Percentiles rank a stretch among this genome's conserved stretches.
Evolutionary conservation across 2,113 vertebrate genomes (phyloP).

Genomic region (Poicephalus meyeri): DNA sequence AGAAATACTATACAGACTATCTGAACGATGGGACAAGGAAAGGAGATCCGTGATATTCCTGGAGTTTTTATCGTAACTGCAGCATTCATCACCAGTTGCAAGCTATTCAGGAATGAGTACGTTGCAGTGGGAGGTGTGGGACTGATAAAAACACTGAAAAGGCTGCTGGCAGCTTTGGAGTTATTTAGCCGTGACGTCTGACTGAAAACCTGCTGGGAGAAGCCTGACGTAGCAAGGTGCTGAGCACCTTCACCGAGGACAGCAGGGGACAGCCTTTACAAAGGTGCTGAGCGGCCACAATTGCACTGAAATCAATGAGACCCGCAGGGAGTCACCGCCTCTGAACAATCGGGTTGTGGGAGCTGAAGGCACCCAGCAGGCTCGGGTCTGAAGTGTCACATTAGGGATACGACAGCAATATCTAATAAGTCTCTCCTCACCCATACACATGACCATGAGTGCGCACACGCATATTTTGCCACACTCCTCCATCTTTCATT

Average conservation of each 20-base stretch:
- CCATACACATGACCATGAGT: not conserved
- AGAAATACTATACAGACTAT: not conserved
- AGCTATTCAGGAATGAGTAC: not conserved
- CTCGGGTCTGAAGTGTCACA: constrained; percentile 5
- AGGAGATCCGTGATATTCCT: not conserved
- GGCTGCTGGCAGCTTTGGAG: not conserved
- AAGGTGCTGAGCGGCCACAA: constrained; percentile 28
- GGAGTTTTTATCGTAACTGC: not conserved
- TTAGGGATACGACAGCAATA: constrained; percentile 4
- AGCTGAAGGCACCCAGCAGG: constrained; percentile 37
- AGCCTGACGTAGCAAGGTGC: not conserved
- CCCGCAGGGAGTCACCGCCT: not conserved
- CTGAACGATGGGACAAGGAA: not conserved
- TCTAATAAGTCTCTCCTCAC: not conserved
- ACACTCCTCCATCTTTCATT: not conserved
- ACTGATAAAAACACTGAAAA: not conserved
- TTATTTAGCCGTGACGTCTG: not conserved
- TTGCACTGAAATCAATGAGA: not conserved
- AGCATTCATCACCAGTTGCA: not conserved
- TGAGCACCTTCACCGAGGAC: not conserved
- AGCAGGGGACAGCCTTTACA: not conserved
- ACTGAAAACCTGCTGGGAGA: not conserved
- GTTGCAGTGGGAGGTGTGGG: not conserved
- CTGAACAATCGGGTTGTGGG: not conserved
- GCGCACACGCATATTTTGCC: not conserved